Conservation (phyloP, 1,140 invertebrate species). For the Halictus rubicundus region DNA sequence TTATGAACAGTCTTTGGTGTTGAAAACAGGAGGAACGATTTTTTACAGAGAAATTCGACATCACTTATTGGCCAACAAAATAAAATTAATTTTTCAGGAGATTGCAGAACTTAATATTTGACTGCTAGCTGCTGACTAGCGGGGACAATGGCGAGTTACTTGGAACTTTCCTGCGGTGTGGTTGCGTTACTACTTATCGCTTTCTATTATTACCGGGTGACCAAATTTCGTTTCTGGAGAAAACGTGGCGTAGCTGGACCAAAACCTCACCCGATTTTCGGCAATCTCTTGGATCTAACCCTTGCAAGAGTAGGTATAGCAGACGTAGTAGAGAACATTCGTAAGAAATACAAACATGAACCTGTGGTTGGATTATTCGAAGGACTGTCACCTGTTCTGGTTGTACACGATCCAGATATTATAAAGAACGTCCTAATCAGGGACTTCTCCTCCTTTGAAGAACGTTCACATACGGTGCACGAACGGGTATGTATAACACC, state of each 20-base stretch:
- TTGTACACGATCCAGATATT: too few species aligned
- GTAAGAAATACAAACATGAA: not conserved
- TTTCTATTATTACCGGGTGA: conserved; percentile 58
- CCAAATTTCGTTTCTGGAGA: conserved; percentile 71
- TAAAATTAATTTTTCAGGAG: not conserved
- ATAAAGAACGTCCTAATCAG: too few species aligned
- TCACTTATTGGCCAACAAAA: not conserved
- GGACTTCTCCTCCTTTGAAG: too few species aligned
- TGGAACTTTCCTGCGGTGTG: conserved; percentile 52
- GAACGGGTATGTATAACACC: too few species aligned
- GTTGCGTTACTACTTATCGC: conserved; percentile 25
- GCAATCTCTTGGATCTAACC: conserved; percentile 67
- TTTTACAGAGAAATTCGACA: too few species aligned
- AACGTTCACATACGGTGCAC: too few species aligned
- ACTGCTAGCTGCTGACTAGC: not conserved
- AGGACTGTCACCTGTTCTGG: too few species aligned
- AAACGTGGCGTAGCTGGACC: conserved; percentile 65
- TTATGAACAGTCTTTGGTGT: too few species aligned
- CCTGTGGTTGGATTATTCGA: too few species aligned
- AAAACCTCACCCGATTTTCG: conserved; percentile 65
- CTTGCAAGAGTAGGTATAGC: conserved; percentile 41
- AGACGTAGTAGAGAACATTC: not conserved
- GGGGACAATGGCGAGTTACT: not conserved
- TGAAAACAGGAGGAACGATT: not conserved
- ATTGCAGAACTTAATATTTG: not conserved